Conservation (phyloP, 2,888 invertebrate species). For the Pheosia tremula region DNA sequence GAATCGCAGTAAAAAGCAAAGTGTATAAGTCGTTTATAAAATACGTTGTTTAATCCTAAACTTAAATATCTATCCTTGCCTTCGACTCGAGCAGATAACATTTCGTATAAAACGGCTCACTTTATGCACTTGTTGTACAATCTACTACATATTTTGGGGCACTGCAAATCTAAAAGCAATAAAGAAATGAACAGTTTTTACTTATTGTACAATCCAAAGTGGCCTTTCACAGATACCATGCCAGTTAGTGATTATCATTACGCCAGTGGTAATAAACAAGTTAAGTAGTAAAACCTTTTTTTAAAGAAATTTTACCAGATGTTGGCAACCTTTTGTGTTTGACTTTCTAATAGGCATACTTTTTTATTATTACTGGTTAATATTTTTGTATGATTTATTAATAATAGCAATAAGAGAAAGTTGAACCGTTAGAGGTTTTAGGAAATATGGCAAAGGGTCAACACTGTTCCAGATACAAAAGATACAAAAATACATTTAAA, state of each 20-base stretch:
- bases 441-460: neutral
- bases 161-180: no score
- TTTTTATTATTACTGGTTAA: neutral
- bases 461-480: neutral
- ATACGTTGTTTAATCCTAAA: no score
- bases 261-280: neutral
- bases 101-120: no score
- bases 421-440: neutral
- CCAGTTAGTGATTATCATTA: neutral
- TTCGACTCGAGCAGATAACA: no score
- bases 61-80: no score
- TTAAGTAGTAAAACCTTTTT: neutral
- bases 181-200: no score
- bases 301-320: neutral
- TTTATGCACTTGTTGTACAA: no score
- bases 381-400: slow-evolving; percentile 7
- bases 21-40: no score
- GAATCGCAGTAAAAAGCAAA: no score
- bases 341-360: neutral
- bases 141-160: no score
- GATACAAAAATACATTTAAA: no score
- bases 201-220: no score
- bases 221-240: neutral
- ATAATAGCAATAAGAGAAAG: slow-evolving; percentile 14
- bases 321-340: neutral